Percentiles rank a stretch among this genome's conserved stretches.
Conservation (phyloP, 2,888 invertebrate species). For the Yponomeuta plumbellus region DNA sequence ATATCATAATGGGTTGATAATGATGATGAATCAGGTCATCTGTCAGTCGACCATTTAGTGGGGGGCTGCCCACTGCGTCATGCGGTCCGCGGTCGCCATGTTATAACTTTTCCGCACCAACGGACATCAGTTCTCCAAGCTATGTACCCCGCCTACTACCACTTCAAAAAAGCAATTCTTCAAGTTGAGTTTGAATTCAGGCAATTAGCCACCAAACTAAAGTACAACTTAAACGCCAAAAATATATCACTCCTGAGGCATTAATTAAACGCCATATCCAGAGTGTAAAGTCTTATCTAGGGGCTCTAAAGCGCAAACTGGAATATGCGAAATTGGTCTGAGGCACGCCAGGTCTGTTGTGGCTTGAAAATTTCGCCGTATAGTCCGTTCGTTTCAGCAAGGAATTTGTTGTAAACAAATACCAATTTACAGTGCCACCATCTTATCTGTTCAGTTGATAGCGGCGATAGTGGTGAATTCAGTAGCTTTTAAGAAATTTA, state of each 20-base stretch:
- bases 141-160: no score
- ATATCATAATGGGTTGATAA: no score
- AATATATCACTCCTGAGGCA: neutral
- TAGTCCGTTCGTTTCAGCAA: neutral
- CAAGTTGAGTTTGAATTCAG: neutral
- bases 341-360: neutral
- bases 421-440: neutral
- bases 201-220: neutral
- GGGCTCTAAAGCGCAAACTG: neutral
- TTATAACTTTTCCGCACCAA: no score
- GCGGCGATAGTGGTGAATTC: no score
- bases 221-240: neutral
- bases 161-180: neutral
- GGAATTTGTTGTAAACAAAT: neutral
- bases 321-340: conserved; percentile 1
- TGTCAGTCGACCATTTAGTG: no score
- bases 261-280: conserved; percentile 1
- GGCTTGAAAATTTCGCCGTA: neutral
- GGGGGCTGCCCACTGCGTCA: no score
- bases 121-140: no score
- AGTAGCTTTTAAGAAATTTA: no score
- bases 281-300: neutral
- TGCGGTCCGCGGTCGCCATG: no score
- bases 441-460: no score
- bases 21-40: no score